Base-by-base conservation (phyloP, 2,888 invertebrate species). In the Mamestra brassicae region DNA sequence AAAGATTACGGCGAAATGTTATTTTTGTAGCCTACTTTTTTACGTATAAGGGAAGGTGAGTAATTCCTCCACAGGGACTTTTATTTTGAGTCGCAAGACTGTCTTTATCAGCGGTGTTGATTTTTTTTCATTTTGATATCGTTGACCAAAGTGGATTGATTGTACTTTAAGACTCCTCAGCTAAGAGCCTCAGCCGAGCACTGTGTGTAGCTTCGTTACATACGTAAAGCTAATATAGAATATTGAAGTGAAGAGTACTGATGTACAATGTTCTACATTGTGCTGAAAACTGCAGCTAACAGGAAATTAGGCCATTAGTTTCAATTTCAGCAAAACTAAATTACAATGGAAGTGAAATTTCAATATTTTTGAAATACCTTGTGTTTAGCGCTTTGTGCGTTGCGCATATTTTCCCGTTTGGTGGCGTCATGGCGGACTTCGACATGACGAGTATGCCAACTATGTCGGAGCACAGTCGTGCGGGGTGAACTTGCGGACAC, bases 251-350 rank as follows among this genome's bases (percentile, higher is more conserved):
- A 17, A 3, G 7, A 34, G n/a, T 45, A 36, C 45, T 7, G 45
- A 54, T 54, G 26, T 54, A 47, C 34, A 55, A 50, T 62, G 13
- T 57, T 34, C 34, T 38, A 38, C 2, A 8, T 13, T 57, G 42
- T n/a, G 50, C 11, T 42, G 63, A 6, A 36, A 64, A 45, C 36
- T 36, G 52, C 36, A 60, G 75, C n/a, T 52, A 63, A 52, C 42
- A 36, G 13, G 13, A 68, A 60, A 72, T 71, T 71, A 71, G 57
- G 42, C 57, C 47, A 60, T 73, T 61, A 63, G 72, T 66, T 74
- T 47, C 36, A 62, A 57, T 68, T 7, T 4, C 4, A 42, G 7
- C 42, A 8, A 61, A 60, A 3, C 3, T 54, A 42, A 60, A 55
- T 55, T 50, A 15, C n/a, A 62, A 62, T 26, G 26, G 11, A 38